These are phyloP conservation scores for Nycticryphes semicollaris DNA, from an alignment of 2,113 vertebrate genomes.

Conservation along the genomic window DNA sequence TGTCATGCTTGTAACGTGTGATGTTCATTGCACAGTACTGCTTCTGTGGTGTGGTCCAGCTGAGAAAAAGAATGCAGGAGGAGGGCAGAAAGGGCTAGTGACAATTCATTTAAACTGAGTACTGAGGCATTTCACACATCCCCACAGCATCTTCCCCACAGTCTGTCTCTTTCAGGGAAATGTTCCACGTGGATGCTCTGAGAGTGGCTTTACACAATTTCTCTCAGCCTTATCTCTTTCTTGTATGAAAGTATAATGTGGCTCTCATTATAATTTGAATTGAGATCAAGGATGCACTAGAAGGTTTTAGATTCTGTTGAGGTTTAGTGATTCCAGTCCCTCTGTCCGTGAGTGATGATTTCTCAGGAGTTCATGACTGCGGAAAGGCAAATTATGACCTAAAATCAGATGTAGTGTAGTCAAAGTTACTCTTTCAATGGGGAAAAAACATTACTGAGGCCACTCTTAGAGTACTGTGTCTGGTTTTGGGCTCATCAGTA, in stretches of 20 bases:
- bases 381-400: neutral
- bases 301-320: neutral
- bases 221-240: neutral
- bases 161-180: neutral
- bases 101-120: neutral
- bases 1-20: neutral
- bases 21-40: neutral
- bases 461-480: neutral
- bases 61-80: neutral
- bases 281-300: neutral
- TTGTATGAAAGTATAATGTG: neutral
- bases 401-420: neutral
- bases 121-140: neutral
- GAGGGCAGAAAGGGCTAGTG: neutral
- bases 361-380: neutral
- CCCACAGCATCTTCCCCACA: neutral
- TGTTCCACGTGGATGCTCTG: neutral
- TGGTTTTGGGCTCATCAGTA: neutral
- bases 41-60: neutral
- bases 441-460: neutral
- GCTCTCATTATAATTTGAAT: neutral
- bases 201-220: neutral
- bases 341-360: neutral
- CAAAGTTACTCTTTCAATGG: neutral
- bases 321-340: neutral